These are phyloP conservation scores for Lutjanus erythropterus DNA, from an alignment of 2,113 vertebrate genomes.

Conservation along the genomic window DNA sequence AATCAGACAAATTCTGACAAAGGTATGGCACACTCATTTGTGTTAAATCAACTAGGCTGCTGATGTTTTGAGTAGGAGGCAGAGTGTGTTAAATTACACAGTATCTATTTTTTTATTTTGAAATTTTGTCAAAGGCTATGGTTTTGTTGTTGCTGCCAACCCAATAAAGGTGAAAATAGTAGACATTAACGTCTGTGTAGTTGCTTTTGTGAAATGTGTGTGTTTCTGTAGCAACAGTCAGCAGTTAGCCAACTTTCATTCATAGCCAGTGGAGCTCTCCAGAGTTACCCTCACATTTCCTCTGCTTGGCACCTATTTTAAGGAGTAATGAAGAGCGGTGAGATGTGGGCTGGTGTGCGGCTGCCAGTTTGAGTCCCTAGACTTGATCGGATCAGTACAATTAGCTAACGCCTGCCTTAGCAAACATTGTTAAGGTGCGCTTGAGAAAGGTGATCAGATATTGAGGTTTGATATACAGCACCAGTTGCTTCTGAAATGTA, in stretches of 20 bases:
- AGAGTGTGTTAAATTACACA: constrained; percentile 74
- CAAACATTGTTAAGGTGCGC: neutral
- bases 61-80: constrained; percentile 74
- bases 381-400: neutral
- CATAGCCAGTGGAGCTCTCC: neutral
- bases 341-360: neutral
- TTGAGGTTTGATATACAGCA: neutral
- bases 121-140: constrained; percentile 81
- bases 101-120: constrained; percentile 86
- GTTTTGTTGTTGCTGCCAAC: constrained; percentile 84
- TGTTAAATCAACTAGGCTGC: constrained; percentile 76
- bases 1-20: constrained; percentile 45
- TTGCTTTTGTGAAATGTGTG: constrained; percentile 38
- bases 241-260: constrained; percentile 13
- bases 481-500: constrained; percentile 2
- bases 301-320: neutral
- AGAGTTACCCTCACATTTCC: neutral
- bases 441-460: neutral
- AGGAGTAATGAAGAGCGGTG: neutral
- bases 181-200: constrained; percentile 48
- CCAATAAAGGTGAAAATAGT: constrained; percentile 83
- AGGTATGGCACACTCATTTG: constrained; percentile 61
- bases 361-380: neutral
- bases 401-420: neutral
- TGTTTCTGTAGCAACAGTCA: neutral